Evolutionary conservation across 2,113 vertebrate genomes (phyloP), one percentile per base, ranked within the genome.

Genomic region (Larimichthys polyactis): DNA sequence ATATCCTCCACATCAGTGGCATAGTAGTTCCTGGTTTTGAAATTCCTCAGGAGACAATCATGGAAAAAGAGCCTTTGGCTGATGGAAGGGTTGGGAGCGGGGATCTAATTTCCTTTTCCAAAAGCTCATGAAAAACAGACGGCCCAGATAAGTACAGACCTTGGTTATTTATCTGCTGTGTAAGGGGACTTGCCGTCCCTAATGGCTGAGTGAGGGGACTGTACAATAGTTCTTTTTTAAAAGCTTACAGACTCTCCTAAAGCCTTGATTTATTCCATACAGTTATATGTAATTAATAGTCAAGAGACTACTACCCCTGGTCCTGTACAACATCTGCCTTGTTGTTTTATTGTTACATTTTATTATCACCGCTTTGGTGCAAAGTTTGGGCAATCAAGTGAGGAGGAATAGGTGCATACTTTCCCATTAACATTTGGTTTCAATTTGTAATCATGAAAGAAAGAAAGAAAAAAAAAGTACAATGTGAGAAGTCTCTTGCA

Each of bases 71-170:
- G 81, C 65, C 65, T 80, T 89, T 93, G 85, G 92, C 83, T 86
- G 83, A 81, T 84, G 70, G 75, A 75, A 85, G 52, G 72, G 78
- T 77, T 79, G 67, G 43, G 71, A 85, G 88, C 36, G 10, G 75
- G 82, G 88, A 91, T 94, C 86, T 93, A 88, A 93, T 95, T 95
- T 93, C 92, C 89, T 92, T 90, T 91, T 88, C 90, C 90, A 86
- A 91, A 93, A 83, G 81, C 89, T 94, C 90, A 94, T 93, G 91
- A 93, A 93, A 94, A 94, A 91, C 94, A 95, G 94, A 92, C 92
- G 24, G 78, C 81, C 83, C 69, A 90, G 90, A 93, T 90, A 89
- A 93, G 83, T 91, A 84, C 70, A 80, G 92, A 85, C 84, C 75
- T 62, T 84, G 84, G 80, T 91, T 92, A 87, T 94, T 87, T 93